phyloP scores from a whole-genome alignment of 1,140 invertebrate species.

The Achatina immaculata region DNA sequence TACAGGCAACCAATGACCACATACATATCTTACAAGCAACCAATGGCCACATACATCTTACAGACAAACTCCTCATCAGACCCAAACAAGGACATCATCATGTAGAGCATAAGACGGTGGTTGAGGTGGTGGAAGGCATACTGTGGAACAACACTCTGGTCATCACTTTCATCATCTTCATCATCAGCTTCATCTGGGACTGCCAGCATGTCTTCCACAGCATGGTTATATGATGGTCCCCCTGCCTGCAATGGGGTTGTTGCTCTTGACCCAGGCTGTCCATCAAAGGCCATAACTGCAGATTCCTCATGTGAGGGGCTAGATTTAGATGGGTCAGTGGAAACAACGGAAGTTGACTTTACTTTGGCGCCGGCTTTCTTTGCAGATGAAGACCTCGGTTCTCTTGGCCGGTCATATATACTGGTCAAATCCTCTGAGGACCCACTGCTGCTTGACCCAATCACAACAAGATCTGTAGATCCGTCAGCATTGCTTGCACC shows the following conservation, averaged over 20 bases:
- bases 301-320: not conserved
- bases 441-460: conserved; percentile 3
- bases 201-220: not conserved
- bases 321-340: not conserved
- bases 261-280: not conserved
- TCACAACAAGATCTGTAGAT: not conserved
- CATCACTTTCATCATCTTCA: not conserved
- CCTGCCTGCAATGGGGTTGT: not conserved
- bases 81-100: conserved; percentile 62
- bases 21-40: too few relatives aligned
- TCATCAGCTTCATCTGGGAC: not conserved
- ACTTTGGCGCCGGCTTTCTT: not conserved
- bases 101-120: conserved; percentile 63
- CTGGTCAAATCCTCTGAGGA: conserved; percentile 12
- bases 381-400: not conserved
- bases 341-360: not conserved
- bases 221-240: not conserved
- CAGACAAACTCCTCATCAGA: conserved; percentile 57
- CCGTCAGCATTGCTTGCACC: not conserved
- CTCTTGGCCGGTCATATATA: conserved; percentile 22
- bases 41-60: conserved; percentile 63
- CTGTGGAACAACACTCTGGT: conserved; percentile 24
- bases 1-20: too few relatives aligned
- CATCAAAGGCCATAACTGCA: not conserved
- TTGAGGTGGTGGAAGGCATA: conserved; percentile 58